These are phyloP conservation scores for Alentia gelatinosa DNA, from an alignment of 2,888 invertebrate species.

Conservation along the genomic window DNA sequence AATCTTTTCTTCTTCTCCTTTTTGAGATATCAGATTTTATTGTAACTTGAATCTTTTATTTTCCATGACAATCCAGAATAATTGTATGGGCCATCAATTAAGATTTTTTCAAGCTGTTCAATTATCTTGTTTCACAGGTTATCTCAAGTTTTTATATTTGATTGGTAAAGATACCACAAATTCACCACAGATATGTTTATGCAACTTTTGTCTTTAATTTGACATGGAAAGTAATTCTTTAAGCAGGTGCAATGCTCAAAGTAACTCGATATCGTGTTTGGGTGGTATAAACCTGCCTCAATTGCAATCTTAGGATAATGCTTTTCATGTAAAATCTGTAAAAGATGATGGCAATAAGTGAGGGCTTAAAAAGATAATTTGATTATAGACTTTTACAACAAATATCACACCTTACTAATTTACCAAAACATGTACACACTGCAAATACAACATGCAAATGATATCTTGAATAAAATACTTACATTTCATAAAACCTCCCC, in stretches of 20 bases:
- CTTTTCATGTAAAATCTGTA: no score
- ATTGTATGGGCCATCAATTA: background rate
- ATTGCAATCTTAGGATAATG: conserved; percentile 40
- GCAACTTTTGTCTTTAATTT: background rate
- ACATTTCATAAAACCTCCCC: no score
- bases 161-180: background rate
- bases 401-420: no score
- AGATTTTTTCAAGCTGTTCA: background rate
- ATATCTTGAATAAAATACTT: no score
- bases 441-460: no score
- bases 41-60: background rate
- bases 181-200: background rate
- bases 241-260: background rate
- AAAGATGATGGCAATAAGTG: no score
- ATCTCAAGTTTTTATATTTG: background rate
- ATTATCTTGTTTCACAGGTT: background rate
- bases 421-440: no score
- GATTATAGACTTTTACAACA: no score
- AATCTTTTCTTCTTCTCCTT: background rate
- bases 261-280: background rate
- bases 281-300: background rate
- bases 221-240: background rate
- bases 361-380: no score
- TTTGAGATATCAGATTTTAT: background rate
- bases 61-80: conserved; percentile 24